Evolutionary conservation across 1,140 invertebrate genomes (phyloP), one percentile per base, ranked within the genome.

Genomic region (Battus philenor): DNA sequence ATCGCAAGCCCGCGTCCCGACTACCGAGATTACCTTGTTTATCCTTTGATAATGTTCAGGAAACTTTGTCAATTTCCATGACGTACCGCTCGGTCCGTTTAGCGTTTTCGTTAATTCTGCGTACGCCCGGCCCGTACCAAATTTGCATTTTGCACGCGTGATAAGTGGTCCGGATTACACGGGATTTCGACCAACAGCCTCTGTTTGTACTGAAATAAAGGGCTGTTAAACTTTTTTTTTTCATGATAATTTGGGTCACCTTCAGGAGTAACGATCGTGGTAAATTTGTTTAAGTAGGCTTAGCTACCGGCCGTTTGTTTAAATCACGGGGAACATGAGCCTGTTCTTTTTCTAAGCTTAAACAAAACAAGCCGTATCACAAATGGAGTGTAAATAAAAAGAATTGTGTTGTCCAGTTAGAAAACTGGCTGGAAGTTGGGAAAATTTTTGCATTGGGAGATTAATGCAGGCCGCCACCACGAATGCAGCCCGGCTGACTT

Each of bases 121-220:
- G 72, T 77, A 67, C 63, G 64, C 49, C 60, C 54, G 68, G 59
- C 54, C 63, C 59, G 52, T 52, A 20, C 54, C 41, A 65, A 74
- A 85, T 85, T 85, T 85, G 81, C 81, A 85, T 85, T 83, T 85
- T 85, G 78, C 78, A 83, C 77, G 75, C 77, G 81, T 85, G 81
- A 85, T 85, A 85, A 85, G 81, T 85, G 75, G 65, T 43, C 61
- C 46, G 81, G 79, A 83, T 85, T 83, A 85, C 77, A 78, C 58
- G 65, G 79, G 79, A 81, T 81, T 81, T 70, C 68, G 64, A 72
- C 76, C 69, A 72, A 76, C 76, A 79, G 78, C 70, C 78, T 76
- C 73, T 83, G 78, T 85, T 81, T 83, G 75, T 74, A 58, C 75
- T 72, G 70, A 81, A 85, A 85, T 85, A 85, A 85, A 85, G 78